Conservation (phyloP, 2,113 vertebrate species). For the Oreotrochilus melanogaster region DNA sequence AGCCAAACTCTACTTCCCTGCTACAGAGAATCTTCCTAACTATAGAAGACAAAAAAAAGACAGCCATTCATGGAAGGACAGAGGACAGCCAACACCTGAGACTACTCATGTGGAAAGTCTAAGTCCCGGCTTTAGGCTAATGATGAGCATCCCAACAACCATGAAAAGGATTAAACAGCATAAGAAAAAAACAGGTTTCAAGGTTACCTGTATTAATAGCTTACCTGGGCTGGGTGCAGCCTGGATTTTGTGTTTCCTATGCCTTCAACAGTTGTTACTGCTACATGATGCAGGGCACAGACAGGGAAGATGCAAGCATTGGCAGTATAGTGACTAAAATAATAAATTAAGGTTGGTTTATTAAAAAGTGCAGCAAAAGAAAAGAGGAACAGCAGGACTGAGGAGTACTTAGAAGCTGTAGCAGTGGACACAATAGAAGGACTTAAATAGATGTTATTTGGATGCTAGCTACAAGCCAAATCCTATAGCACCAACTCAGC, state of each 20-base stretch:
- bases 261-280: constrained; percentile 94
- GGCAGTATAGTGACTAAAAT: constrained; percentile 83
- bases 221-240: constrained; percentile 92
- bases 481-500: background rate
- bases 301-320: constrained; percentile 93
- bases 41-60: background rate
- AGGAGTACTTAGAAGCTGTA: background rate
- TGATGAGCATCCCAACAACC: background rate
- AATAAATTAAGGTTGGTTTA: constrained; percentile 74
- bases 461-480: background rate
- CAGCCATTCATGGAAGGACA: background rate
- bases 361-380: background rate
- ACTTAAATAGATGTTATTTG: background rate
- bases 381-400: background rate
- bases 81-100: background rate
- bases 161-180: background rate
- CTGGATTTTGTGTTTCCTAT: constrained; percentile 90
- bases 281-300: constrained; percentile 88
- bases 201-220: background rate
- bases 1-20: background rate
- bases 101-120: background rate
- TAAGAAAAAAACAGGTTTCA: background rate
- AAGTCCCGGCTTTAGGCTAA: background rate
- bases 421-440: background rate
- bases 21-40: background rate